Evolutionary conservation across 2,113 vertebrate species (phyloP), one percentile per base, ranked within the genome.

Genomic region (Corythaeola cristata): DNA sequence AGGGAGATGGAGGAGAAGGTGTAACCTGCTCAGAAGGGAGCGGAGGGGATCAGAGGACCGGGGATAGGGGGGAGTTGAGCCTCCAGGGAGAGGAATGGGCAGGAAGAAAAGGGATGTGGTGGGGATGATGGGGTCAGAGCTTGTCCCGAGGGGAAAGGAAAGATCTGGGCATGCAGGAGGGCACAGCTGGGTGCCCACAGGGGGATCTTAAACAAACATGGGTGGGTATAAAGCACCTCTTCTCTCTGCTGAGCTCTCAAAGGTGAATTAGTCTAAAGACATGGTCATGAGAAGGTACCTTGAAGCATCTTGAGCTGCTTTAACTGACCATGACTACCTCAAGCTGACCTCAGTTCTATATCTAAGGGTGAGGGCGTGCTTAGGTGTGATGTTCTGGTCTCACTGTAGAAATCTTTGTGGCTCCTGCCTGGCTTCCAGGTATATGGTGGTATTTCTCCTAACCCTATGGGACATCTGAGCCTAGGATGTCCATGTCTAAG

Each of bases 101-200:
- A 55, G 58, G 39, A 15, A 59, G 27, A 11, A 45, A 56, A 60
- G 15, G 11, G 45, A 19, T 44, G 7, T 39, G 24, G 3, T 33
- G 44, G 41, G 35, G 41, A 37, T n/a, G 22, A 1, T 5, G 39
- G 19, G 9, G 17, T 89, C 12, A 49, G 59, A 44, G 45, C 22
- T 83, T 75, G 14, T 18, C 15, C 8, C 2, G 8, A 44, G 7
- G 26, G 33, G 35, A 35, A 60, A 45, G 24, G 37, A 33, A 59
- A 64, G 76, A 22, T 35, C 21, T 21, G 1, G 50, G 35, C 5
- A 8, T 14, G 11, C 30, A 74, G 77, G 30, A 44, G 12, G 7
- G 6, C 2, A 1, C 7, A 8, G 15, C 28, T 47, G 39, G 5
- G 28, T 55, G 28, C 32, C 28, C 3, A 2, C 4, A 23, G 28